Evolutionary conservation across 2,888 invertebrate species (phyloP).

Genomic region (Scrobipalpa costella): DNA sequence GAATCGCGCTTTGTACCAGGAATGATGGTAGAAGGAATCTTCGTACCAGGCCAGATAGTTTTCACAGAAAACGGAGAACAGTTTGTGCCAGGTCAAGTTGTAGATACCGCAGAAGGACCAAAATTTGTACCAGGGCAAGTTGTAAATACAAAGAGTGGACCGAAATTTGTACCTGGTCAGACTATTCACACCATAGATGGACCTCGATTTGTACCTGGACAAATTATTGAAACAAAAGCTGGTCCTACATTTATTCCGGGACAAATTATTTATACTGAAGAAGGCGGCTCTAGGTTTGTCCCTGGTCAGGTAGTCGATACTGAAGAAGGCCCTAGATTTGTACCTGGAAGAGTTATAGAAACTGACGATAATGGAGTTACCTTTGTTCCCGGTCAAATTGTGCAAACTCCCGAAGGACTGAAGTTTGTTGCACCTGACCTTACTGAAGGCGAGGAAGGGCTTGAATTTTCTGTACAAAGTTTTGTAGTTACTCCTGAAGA

Average conservation of each 20-base stretch:
- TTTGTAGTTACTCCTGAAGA: constrained; percentile 81
- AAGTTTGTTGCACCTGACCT: constrained; percentile 86
- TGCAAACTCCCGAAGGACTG: constrained; percentile 86
- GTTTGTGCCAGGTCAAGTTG: constrained; percentile 86
- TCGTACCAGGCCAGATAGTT: constrained; percentile 86
- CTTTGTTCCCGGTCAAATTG: constrained; percentile 89
- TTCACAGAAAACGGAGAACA: constrained; percentile 86
- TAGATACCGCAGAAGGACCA: constrained; percentile 84
- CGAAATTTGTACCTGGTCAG: constrained; percentile 86
- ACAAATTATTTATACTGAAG: constrained; percentile 85
- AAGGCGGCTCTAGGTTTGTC: constrained; percentile 82
- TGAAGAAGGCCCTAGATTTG: constrained; percentile 85
- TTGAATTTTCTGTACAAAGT: constrained; percentile 87
- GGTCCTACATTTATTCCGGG: constrained; percentile 90
- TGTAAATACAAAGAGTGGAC: constrained; percentile 84
- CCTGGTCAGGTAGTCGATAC: constrained; percentile 88
- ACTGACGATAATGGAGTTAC: constrained; percentile 86
- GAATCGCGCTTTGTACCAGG: constrained; percentile 86
- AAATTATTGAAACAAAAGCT: constrained; percentile 87
- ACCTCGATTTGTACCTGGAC: constrained; percentile 88
- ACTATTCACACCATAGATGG: constrained; percentile 87
- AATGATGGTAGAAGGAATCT: constrained; percentile 84
- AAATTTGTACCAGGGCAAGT: constrained; percentile 91
- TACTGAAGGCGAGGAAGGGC: constrained; percentile 83
- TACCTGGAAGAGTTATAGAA: constrained; percentile 87